These are phyloP conservation scores for Ostrea denselamellosa DNA, from an alignment of 1,140 invertebrate species.

Conservation along the genomic window DNA sequence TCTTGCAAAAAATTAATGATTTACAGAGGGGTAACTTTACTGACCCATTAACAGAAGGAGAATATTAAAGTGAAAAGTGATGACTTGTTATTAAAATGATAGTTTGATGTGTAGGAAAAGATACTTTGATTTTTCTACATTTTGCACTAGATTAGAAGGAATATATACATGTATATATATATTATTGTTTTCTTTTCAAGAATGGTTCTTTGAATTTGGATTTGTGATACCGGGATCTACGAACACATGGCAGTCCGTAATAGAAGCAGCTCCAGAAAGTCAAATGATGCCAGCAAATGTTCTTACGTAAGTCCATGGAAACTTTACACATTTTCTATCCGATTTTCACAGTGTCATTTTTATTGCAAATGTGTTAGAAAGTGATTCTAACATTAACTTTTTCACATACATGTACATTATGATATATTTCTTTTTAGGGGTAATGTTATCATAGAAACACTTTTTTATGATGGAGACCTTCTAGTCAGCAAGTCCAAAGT, in stretches of 20 bases:
- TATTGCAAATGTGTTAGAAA: no score
- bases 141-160: background rate
- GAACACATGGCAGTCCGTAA: conserved; percentile 99
- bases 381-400: background rate
- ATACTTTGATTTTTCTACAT: background rate
- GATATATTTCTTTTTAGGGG: conserved; percentile 87
- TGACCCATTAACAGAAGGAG: no score
- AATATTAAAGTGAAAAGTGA: no score
- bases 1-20: no score
- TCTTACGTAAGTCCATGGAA: conserved; percentile 87
- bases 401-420: background rate
- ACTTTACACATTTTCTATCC: background rate
- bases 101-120: background rate
- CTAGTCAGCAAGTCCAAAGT: conserved; percentile 97
- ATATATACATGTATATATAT: background rate
- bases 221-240: conserved; percentile 99
- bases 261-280: conserved; percentile 98
- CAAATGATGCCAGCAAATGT: conserved; percentile 99
- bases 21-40: no score
- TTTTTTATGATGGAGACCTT: conserved; percentile 97
- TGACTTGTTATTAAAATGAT: no score
- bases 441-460: conserved; percentile 99
- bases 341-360: background rate
- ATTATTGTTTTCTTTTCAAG: conserved; percentile 75
- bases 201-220: conserved; percentile 99